These are phyloP conservation scores for Hypocryptadius cinnamomeus DNA, from an alignment of 2,113 vertebrate species.

Conservation along the genomic window DNA sequence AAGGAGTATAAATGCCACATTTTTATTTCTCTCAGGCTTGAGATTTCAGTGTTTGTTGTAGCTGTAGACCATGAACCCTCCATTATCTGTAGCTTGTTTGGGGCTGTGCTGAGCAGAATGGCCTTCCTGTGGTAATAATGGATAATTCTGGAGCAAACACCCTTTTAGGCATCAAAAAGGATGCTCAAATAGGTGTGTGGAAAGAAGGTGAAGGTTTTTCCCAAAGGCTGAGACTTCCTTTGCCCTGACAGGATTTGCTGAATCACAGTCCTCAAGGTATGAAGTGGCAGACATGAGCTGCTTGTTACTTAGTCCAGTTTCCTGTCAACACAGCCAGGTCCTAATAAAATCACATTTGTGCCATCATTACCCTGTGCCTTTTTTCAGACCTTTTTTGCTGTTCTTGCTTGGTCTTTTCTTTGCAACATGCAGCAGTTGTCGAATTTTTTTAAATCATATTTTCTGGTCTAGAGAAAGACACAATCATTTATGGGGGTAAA, in stretches of 20 bases:
- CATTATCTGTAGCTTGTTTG: neutral
- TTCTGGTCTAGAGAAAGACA: neutral
- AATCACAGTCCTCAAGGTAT: neutral
- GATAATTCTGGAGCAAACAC: neutral
- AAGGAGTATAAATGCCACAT: neutral
- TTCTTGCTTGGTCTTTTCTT: neutral
- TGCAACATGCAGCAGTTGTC: neutral
- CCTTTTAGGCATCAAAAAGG: neutral
- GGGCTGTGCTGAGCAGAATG: neutral
- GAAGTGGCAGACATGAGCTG: neutral
- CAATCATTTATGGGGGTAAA: neutral
- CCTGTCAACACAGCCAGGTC: neutral
- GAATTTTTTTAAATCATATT: neutral
- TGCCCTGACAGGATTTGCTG: neutral
- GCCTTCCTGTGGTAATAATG: neutral
- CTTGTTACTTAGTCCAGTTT: neutral
- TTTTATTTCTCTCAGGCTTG: neutral
- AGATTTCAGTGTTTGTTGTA: neutral
- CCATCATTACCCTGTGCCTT: neutral
- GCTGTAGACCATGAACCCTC: neutral
- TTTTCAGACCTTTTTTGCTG: neutral
- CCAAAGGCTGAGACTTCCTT: neutral
- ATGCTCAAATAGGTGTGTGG: neutral
- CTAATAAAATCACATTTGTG: neutral
- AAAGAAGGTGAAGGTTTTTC: neutral